Conservation (phyloP, 2,888 invertebrate genomes). For the Heliconius ismenius region DNA sequence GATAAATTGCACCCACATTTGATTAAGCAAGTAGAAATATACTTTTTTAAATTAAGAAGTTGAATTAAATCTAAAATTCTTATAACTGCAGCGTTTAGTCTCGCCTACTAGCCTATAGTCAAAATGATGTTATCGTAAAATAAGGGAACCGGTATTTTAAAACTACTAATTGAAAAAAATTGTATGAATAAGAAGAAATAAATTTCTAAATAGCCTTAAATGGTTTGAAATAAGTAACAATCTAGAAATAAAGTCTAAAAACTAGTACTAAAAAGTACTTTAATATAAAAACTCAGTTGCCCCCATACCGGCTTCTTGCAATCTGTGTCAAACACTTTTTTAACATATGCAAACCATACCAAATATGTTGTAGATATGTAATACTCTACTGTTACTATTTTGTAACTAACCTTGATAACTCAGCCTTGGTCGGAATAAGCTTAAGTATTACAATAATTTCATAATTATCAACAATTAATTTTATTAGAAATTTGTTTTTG, state of each 20-base stretch:
- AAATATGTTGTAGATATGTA: constrained; percentile 28
- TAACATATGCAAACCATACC: constrained; percentile 11
- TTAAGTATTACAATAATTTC: constrained; percentile 5
- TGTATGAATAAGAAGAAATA: not conserved
- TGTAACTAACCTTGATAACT: constrained; percentile 25
- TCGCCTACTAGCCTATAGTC: too few relatives aligned
- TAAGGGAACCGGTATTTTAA: not conserved
- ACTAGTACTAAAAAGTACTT: not conserved
- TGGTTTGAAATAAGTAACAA: too few relatives aligned
- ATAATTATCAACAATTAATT: not conserved
- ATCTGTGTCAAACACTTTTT: constrained; percentile 33
- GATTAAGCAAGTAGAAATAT: not conserved
- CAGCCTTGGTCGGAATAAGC: constrained; percentile 19
- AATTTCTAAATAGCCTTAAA: not conserved
- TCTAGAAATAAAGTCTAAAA: not conserved
- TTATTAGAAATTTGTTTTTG: not conserved
- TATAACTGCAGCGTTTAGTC: not conserved
- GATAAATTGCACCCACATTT: not conserved
- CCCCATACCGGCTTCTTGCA: constrained; percentile 20
- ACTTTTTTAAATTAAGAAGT: too few relatives aligned
- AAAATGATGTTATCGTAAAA: not conserved
- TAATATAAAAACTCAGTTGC: constrained; percentile 9
- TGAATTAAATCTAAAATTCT: not conserved
- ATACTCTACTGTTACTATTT: constrained; percentile 28
- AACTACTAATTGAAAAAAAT: not conserved